phyloP scores from a whole-genome alignment of 2,888 invertebrate genomes.

The Cryptocephalus primarius region DNA sequence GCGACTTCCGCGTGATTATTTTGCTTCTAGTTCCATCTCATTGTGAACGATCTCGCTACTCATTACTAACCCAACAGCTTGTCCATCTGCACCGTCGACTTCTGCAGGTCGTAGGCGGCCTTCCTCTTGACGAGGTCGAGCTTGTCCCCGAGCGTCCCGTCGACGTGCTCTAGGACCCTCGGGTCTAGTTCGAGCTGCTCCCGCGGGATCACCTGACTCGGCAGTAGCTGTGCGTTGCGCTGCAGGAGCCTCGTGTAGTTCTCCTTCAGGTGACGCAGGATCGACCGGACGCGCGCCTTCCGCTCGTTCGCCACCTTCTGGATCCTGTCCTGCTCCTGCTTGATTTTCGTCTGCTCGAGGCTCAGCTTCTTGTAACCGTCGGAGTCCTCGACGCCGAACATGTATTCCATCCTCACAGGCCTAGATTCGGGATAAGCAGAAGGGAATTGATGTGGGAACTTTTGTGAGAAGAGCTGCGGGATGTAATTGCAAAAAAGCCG shows the following conservation, averaged over 20 bases:
- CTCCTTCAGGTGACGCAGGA: conserved; percentile 45
- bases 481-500: no score
- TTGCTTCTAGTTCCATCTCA: no score
- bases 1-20: no score
- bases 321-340: conserved; percentile 53
- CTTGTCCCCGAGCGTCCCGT: conserved; percentile 47
- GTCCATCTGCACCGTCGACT: conserved; percentile 46
- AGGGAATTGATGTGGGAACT: no score
- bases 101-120: conserved; percentile 58
- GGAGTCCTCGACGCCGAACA: not conserved
- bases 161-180: conserved; percentile 52
- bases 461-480: no score
- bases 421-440: no score
- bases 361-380: conserved; percentile 34
- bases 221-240: conserved; percentile 47
- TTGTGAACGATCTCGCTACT: conserved; percentile 1
- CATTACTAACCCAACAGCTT: conserved; percentile 18
- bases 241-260: conserved; percentile 28
- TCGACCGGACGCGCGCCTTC: conserved; percentile 9
- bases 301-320: conserved; percentile 51
- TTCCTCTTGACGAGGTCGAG: conserved; percentile 53
- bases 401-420: not conserved
- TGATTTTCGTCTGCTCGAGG: conserved; percentile 59
- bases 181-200: conserved; percentile 56
- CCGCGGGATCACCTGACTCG: conserved; percentile 46